phyloP scores from a whole-genome alignment of 2,888 invertebrate genomes.

The Eupithecia subumbrata region DNA sequence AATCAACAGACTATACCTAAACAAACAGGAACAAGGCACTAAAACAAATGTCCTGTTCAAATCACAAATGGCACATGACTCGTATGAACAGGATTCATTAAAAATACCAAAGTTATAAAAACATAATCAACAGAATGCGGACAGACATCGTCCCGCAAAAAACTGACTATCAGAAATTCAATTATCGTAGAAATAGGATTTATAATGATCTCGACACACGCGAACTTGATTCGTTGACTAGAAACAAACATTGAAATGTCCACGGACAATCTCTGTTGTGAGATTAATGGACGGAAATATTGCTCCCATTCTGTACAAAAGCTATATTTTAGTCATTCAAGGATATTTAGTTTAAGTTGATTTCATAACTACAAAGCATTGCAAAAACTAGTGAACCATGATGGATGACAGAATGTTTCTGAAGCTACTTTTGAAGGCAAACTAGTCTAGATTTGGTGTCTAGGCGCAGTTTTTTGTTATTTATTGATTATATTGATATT shows the following conservation, averaged over 20 bases:
- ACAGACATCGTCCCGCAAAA: slow-evolving; percentile 20
- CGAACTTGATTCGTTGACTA: slow-evolving; percentile 15
- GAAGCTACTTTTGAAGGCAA: neutral
- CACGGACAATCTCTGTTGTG: neutral
- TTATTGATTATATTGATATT: neutral
- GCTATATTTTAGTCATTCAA: neutral
- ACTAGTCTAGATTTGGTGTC: neutral
- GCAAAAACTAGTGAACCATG: neutral
- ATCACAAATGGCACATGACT: neutral
- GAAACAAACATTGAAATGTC: slow-evolving; percentile 3
- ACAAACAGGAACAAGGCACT: neutral
- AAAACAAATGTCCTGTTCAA: neutral
- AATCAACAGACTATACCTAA: neutral
- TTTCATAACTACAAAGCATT: neutral
- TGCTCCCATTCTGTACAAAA: neutral
- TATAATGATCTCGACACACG: slow-evolving; percentile 20
- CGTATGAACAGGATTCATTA: neutral
- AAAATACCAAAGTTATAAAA: neutral
- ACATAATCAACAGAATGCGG: neutral
- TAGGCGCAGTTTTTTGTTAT: neutral
- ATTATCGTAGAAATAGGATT: slow-evolving; percentile 13
- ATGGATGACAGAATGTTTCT: neutral
- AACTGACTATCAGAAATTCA: slow-evolving; percentile 14
- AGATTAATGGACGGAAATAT: neutral
- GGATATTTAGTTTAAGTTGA: neutral